Conservation (phyloP, 1,140 invertebrate species). For the Charaxes varanes region DNA sequence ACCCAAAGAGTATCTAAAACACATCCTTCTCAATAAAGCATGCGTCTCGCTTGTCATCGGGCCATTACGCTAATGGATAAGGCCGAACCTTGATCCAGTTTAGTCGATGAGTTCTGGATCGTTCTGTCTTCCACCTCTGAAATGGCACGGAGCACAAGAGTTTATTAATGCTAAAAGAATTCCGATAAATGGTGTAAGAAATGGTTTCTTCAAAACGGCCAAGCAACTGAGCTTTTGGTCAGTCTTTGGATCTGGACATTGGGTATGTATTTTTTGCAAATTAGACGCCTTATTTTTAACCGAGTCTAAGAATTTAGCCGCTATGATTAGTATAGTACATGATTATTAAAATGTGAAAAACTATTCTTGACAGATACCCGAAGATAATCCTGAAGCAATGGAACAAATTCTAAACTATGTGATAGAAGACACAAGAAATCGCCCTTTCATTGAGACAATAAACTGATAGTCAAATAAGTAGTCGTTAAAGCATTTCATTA, state of each 20-base stretch:
- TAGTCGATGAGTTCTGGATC: slow-evolving; percentile 35
- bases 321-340: neutral
- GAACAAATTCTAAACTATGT: slow-evolving; percentile 48
- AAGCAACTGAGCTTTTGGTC: slow-evolving; percentile 48
- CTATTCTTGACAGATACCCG: slow-evolving; percentile 41
- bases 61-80: slow-evolving; percentile 54
- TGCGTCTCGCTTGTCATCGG: slow-evolving; percentile 23
- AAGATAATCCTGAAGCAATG: slow-evolving; percentile 60
- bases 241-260: slow-evolving; percentile 57
- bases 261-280: slow-evolving; percentile 32
- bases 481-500: too few species aligned
- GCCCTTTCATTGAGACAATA: too few species aligned
- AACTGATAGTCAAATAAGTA: too few species aligned
- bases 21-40: slow-evolving; percentile 2
- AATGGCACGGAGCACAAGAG: slow-evolving; percentile 41
- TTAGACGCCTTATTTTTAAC: neutral
- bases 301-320: neutral
- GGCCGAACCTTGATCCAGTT: slow-evolving; percentile 58
- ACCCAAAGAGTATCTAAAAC: neutral
- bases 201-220: slow-evolving; percentile 48
- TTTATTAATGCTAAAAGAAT: slow-evolving; percentile 35
- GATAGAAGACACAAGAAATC: slow-evolving; percentile 9
- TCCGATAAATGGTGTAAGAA: slow-evolving; percentile 34
- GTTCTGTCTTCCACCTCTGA: slow-evolving; percentile 27
- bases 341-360: neutral